Evolutionary conservation across 2,113 vertebrate genomes (phyloP).

Genomic region (Equus quagga): DNA sequence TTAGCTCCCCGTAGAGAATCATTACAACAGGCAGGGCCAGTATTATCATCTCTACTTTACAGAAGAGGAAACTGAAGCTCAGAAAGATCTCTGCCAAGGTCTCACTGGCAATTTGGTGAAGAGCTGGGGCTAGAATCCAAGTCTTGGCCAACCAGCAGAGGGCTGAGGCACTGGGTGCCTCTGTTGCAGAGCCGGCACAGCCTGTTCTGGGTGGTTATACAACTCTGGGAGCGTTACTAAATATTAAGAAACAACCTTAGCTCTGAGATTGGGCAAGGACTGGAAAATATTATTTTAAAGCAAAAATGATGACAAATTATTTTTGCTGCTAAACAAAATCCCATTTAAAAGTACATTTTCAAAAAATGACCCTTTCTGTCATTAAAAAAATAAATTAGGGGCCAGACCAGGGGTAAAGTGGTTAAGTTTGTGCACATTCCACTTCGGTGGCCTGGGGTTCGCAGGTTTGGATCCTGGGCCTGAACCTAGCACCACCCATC

Average conservation of each 20-base stretch:
- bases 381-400: neutral
- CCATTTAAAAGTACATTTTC: neutral
- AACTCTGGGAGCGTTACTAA: neutral
- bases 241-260: neutral
- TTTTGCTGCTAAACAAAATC: constrained; percentile 11
- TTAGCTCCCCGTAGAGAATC: neutral
- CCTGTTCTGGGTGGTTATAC: neutral
- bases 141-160: neutral
- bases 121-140: neutral
- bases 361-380: neutral
- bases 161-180: neutral
- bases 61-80: neutral
- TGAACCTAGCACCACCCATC: no score
- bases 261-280: neutral
- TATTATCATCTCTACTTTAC: neutral
- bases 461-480: no score
- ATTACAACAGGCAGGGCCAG: neutral
- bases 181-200: neutral
- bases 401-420: no score
- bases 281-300: constrained; percentile 20
- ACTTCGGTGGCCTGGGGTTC: no score
- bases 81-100: neutral
- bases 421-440: no score
- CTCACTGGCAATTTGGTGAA: neutral
- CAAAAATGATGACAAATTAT: neutral